phyloP scores from a whole-genome alignment of 92 coral and sea anemone species.

The Parazoanthus swiftii region DNA sequence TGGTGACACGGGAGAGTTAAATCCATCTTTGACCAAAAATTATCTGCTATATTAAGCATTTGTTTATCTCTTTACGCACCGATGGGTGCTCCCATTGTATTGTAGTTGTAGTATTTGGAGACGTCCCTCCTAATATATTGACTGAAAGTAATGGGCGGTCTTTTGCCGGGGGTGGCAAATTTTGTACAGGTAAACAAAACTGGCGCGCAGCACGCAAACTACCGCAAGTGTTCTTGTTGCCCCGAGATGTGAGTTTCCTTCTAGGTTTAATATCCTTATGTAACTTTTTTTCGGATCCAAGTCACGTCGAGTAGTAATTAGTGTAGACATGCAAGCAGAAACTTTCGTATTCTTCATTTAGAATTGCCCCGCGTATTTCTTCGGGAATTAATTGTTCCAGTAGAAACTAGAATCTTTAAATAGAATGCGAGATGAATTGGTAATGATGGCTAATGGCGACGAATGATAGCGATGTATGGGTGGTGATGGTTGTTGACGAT shows the following conservation, averaged over 20 bases:
- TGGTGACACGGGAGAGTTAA: neutral
- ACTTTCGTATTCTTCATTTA: too few relatives aligned
- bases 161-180: neutral
- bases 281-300: neutral
- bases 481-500: neutral
- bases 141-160: neutral
- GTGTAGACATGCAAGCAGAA: neutral
- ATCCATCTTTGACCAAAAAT: neutral
- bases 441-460: neutral
- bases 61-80: constrained; percentile 1
- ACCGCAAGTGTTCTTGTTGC: neutral
- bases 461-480: neutral
- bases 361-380: too few relatives aligned
- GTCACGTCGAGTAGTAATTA: neutral
- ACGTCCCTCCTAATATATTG: neutral
- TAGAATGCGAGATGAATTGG: neutral
- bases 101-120: neutral
- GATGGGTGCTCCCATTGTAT: neutral
- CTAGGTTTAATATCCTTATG: neutral
- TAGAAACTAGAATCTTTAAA: too few relatives aligned
- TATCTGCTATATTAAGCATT: neutral
- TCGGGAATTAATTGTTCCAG: too few relatives aligned
- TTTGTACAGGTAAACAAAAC: constrained; percentile 19
- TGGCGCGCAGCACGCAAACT: constrained; percentile 20
- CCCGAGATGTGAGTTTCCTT: neutral